A percentile compares a stretch with the other conserved stretches of the same genome.
Evolutionary conservation across 92 coral and sea anemone genomes (phyloP).

Genomic region (Chrysogorgia sp.): DNA sequence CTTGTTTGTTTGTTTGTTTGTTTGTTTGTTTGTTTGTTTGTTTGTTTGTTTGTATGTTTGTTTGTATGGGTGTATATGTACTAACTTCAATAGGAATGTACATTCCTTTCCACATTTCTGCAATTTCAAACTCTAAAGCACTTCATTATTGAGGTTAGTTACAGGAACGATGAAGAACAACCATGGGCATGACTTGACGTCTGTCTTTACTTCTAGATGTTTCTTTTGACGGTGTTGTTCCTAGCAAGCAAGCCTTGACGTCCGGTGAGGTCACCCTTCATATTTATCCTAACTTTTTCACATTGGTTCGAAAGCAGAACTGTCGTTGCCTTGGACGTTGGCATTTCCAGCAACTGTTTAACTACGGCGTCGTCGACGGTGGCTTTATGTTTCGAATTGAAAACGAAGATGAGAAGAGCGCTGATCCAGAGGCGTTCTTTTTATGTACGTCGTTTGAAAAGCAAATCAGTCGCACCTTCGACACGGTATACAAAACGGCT

Average conservation of each 20-base stretch:
- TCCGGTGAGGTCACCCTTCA: slow-evolving; percentile 95
- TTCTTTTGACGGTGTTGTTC: slow-evolving; percentile 85
- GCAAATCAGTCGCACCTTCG: slow-evolving; percentile 37
- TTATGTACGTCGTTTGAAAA: slow-evolving; percentile 31
- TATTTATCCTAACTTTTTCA: slow-evolving; percentile 78
- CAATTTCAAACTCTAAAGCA: too few relatives aligned
- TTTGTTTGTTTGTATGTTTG: too few relatives aligned
- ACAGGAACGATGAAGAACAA: too few relatives aligned
- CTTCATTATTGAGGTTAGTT: too few relatives aligned
- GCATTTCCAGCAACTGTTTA: slow-evolving; percentile 79
- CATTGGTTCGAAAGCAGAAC: slow-evolving; percentile 85
- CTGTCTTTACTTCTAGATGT: slow-evolving; percentile 73
- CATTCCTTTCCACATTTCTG: too few relatives aligned
- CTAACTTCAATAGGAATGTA: too few relatives aligned
- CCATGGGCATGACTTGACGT: too few relatives aligned
- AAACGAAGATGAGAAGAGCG: neutral
- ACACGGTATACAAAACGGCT: slow-evolving; percentile 36
- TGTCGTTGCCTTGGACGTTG: slow-evolving; percentile 81
- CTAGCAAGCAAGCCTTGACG: slow-evolving; percentile 88
- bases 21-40: too few relatives aligned
- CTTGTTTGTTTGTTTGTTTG: too few relatives aligned
- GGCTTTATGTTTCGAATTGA: slow-evolving; percentile 82
- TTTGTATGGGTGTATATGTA: too few relatives aligned
- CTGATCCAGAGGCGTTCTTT: slow-evolving; percentile 35
- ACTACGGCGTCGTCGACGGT: slow-evolving; percentile 88